phyloP scores from a whole-genome alignment of 2,888 invertebrate genomes.

The Anticlea derivata region DNA sequence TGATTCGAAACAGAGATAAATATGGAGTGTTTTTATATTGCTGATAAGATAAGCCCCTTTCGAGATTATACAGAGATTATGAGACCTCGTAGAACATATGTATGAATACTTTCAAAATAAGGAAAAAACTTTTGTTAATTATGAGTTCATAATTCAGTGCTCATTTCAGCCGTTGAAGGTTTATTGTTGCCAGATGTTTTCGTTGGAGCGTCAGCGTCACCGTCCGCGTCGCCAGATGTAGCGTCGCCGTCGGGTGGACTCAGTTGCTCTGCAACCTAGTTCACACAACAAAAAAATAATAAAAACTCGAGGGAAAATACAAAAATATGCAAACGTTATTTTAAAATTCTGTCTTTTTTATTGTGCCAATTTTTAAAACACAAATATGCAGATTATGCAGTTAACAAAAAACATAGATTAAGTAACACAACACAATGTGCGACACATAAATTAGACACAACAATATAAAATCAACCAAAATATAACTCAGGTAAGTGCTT shows the following conservation, averaged over 20 bases:
- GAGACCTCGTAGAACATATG: background rate
- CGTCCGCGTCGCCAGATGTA: slow-evolving; percentile 43
- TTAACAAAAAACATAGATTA: slow-evolving; percentile 32
- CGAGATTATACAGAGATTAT: too few species aligned
- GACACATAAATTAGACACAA: slow-evolving; percentile 43
- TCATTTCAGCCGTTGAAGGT: slow-evolving; percentile 84
- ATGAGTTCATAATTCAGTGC: slow-evolving; percentile 85
- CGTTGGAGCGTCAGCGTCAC: slow-evolving; percentile 39
- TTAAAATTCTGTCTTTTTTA: too few species aligned
- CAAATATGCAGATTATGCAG: slow-evolving; percentile 16
- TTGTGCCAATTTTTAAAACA: slow-evolving; percentile 4
- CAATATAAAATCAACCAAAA: slow-evolving; percentile 24
- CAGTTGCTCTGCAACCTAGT: slow-evolving; percentile 81
- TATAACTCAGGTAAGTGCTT: slow-evolving; percentile 1
- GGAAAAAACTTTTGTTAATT: slow-evolving; percentile 1
- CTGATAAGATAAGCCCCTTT: too few species aligned
- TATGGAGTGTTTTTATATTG: too few species aligned
- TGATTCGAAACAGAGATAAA: too few species aligned
- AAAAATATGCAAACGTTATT: background rate
- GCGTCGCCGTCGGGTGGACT: slow-evolving; percentile 49
- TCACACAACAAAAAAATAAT: slow-evolving; percentile 23
- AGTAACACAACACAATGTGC: slow-evolving; percentile 42
- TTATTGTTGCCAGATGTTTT: slow-evolving; percentile 52
- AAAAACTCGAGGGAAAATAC: background rate
- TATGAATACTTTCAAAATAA: too few species aligned